phyloP scores from a whole-genome alignment of 2,888 invertebrate genomes.

The Aromia moschata region DNA sequence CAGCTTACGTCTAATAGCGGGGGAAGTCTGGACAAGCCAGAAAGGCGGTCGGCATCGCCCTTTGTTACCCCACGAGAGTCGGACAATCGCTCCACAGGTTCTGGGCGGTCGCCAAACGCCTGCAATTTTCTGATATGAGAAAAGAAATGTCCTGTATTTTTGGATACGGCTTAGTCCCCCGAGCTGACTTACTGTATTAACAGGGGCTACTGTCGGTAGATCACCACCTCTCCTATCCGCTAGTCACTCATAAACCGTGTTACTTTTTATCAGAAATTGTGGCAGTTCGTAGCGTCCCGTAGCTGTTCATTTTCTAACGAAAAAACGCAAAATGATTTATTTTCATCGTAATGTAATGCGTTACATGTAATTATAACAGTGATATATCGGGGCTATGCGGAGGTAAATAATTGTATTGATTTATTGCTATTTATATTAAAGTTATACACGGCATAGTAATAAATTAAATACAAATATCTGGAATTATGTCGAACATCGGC shows the following conservation, averaged over 20 bases:
- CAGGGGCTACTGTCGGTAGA: too few relatives aligned
- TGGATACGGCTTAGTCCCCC: constrained; percentile 45
- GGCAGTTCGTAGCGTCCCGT: too few relatives aligned
- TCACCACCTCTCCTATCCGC: too few relatives aligned
- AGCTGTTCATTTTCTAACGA: too few relatives aligned
- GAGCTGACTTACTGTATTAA: constrained; percentile 31
- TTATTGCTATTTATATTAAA: constrained; percentile 28
- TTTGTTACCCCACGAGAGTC: constrained; percentile 45
- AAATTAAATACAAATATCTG: constrained; percentile 31
- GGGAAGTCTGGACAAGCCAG: constrained; percentile 40
- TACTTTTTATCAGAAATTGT: too few relatives aligned
- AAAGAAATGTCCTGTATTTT: constrained; percentile 57
- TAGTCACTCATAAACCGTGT: too few relatives aligned
- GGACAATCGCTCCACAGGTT: constrained; percentile 56
- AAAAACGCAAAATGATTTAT: too few relatives aligned
- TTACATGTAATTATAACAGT: constrained; percentile 1
- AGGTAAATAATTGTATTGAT: constrained; percentile 21
- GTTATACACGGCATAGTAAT: constrained; percentile 24
- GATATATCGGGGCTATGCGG: constrained; percentile 1
- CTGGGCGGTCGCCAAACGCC: constrained; percentile 50
- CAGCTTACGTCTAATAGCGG: constrained; percentile 18
- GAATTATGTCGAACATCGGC: background rate
- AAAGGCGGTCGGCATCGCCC: constrained; percentile 37
- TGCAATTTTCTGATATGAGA: constrained; percentile 58
- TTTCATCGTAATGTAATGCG: too few relatives aligned